Base-by-base conservation (phyloP, 1,140 invertebrate species). In the Mizuhopecten yessoensis region DNA sequence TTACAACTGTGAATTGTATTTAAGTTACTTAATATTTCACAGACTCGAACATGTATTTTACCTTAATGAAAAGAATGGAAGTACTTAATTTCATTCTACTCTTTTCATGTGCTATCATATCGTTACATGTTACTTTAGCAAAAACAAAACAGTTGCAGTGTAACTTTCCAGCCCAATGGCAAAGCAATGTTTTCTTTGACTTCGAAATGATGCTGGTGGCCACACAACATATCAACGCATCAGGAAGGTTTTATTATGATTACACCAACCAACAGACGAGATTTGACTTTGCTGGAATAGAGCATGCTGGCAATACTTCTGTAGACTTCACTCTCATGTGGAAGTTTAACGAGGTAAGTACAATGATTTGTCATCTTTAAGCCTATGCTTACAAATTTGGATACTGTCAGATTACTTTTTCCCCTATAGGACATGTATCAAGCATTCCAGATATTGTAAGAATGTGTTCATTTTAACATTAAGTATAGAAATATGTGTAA, bases 311-410 rank as follows among this genome's bases (percentile, higher is more conserved):
- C 57, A 75, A 75, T 75, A 17, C 57, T 75, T 75, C n/a, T 1
- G 57, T 75, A 29, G 57, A 75, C 57, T 75, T 75, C n/a, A 75
- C 20, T 29, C 57, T 75, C 23, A 75, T 75, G 29, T 75, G 57
- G 57, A 75, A 75, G 57, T 75, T 75, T 29, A 75, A 75, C 57
- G 57, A 75, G 57, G 57, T 75, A 75, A 3, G 57, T 75, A 7
- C 3, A n/a, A 75, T 5, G 57, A 3, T 17, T 49, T 49, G 45
- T 49, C 45, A 49, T 9, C 45, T 49, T 49, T 17, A 49, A 13
- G 13, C n/a, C n/a, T n/a, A n/a, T n/a, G n/a, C n/a, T n/a, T n/a
- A 39, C 36, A 39, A 39, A 39, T 39, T 7, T 39, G 36, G 5
- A 39, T 39, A 39, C 5, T 7, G 36, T 39, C 13, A 39, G 13